These are phyloP conservation scores for Sorex fumeus DNA, from an alignment of 2,113 vertebrate species.

Conservation along the genomic window DNA sequence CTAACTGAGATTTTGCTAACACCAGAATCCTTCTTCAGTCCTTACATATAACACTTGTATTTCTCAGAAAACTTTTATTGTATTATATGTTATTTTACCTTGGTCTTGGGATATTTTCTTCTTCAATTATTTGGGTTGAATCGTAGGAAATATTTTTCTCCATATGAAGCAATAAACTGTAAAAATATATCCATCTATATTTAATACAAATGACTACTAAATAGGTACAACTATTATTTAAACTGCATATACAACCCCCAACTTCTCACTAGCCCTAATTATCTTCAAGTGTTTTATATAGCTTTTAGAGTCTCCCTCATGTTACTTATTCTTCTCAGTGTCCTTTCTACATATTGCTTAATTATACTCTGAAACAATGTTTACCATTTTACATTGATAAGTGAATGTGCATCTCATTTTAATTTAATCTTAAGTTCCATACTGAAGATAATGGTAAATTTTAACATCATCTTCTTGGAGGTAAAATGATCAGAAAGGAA, in stretches of 20 bases:
- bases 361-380: background rate
- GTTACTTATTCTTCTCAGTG: no score
- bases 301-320: background rate
- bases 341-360: background rate
- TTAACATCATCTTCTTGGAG: background rate
- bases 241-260: background rate
- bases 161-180: background rate
- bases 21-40: no score
- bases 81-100: no score
- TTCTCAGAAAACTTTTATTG: no score
- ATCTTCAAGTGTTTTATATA: background rate
- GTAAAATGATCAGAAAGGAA: background rate
- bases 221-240: background rate
- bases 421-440: background rate
- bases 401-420: background rate
- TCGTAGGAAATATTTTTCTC: no score
- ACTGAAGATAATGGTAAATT: background rate
- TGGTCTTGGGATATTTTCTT: no score
- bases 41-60: no score
- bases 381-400: background rate
- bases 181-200: slow-evolving; percentile 48
- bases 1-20: no score
- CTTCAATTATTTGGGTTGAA: no score
- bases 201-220: background rate
- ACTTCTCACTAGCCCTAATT: background rate